Conservation (phyloP, 2,797 vertebrate species). For the Sternarchorhynchus goeldii region DNA sequence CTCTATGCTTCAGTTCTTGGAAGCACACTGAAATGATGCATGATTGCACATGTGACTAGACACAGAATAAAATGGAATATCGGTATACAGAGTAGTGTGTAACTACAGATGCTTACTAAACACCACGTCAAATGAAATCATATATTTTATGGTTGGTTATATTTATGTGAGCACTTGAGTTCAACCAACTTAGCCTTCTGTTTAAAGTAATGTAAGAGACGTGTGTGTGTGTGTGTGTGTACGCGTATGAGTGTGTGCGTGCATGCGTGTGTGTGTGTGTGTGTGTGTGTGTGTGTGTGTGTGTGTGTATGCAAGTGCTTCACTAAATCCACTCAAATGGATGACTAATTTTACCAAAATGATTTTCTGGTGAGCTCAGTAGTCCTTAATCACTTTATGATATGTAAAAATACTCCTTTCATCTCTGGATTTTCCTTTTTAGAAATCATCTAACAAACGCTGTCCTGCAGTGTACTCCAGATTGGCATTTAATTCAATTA, state of each 20-base stretch:
- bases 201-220: not conserved
- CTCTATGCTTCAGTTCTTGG: conserved; percentile 68
- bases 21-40: conserved; percentile 54
- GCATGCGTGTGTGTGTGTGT: conserved; percentile 4
- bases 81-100: not conserved
- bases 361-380: conserved; percentile 69
- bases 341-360: conserved; percentile 64
- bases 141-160: not conserved
- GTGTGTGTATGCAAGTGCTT: conserved; percentile 37
- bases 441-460: conserved; percentile 57
- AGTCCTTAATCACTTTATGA: conserved; percentile 69
- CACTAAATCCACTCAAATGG: conserved; percentile 56
- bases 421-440: conserved; percentile 59
- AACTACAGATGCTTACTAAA: conserved; percentile 5
- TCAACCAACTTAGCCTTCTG: not conserved
- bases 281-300: conserved; percentile 20
- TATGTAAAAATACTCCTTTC: conserved; percentile 63
- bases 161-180: not conserved
- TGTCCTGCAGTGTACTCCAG: conserved; percentile 48
- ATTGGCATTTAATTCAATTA: conserved; percentile 59
- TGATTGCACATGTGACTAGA: conserved; percentile 44
- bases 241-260: conserved; percentile 4
- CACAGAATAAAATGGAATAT: conserved; percentile 26
- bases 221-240: too few relatives aligned
- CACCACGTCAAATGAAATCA: not conserved